These are phyloP conservation scores for Galbula dea DNA, from an alignment of 2,113 vertebrate genomes.

Conservation along the genomic window DNA sequence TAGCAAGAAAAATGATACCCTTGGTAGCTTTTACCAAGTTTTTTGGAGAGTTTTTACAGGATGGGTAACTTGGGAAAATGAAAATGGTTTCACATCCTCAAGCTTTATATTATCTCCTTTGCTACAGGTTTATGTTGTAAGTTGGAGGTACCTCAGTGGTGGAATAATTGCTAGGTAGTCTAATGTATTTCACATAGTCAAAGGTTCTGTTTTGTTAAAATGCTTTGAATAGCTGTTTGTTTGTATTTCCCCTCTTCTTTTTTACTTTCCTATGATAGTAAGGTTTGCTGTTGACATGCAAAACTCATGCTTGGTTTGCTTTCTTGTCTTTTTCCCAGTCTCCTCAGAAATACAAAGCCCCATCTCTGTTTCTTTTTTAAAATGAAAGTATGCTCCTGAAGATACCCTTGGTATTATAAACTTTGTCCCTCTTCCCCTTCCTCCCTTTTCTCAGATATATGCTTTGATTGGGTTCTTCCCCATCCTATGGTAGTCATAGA, in stretches of 20 bases:
- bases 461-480: neutral
- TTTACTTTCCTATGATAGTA: neutral
- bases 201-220: neutral
- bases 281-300: neutral
- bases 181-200: neutral
- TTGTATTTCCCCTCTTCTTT: neutral
- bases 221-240: neutral
- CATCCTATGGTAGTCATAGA: neutral
- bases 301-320: neutral
- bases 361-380: neutral
- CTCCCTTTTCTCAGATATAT: neutral
- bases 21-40: neutral
- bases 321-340: neutral
- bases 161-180: neutral
- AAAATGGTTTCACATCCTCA: neutral
- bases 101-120: neutral
- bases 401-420: neutral
- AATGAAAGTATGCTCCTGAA: neutral
- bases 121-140: neutral
- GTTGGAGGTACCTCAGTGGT: neutral
- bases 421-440: neutral
- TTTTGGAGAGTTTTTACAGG: slow-evolving; percentile 5
- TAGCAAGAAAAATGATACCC: slow-evolving; percentile 15
- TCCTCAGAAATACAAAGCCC: neutral
- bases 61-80: neutral